Conservation (phyloP, 2,888 invertebrate genomes). For the Eudemis profundana region DNA sequence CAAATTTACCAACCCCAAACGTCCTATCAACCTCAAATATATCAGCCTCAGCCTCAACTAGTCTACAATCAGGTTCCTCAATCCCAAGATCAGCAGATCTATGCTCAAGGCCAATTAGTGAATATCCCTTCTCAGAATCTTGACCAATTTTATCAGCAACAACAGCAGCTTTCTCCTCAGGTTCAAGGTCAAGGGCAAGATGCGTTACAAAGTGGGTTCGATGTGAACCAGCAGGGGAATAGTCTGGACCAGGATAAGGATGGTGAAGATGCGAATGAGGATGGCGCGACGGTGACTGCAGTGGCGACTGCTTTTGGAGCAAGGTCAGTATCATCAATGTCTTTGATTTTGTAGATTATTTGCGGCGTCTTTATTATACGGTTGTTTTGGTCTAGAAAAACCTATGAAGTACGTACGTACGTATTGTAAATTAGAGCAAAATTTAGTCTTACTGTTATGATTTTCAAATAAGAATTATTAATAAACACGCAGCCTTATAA, state of each 20-base stretch:
- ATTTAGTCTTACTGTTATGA: too few relatives aligned
- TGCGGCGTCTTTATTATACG: too few relatives aligned
- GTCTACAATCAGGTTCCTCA: conserved; percentile 49
- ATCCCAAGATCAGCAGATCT: conserved; percentile 48
- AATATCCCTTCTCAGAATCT: conserved; percentile 55
- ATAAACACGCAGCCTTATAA: too few relatives aligned
- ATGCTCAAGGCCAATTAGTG: conserved; percentile 54
- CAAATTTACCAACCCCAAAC: conserved; percentile 24
- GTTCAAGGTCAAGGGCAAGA: conserved; percentile 56
- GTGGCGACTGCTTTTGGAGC: conserved; percentile 78
- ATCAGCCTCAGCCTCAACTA: conserved; percentile 10
- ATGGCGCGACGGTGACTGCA: conserved; percentile 66
- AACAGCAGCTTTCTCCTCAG: conserved; percentile 19
- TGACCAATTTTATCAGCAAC: conserved; percentile 47
- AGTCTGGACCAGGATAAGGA: conserved; percentile 64
- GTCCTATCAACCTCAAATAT: conserved; percentile 19
- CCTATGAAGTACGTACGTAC: too few relatives aligned
- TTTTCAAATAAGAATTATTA: too few relatives aligned
- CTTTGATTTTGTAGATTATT: too few relatives aligned
- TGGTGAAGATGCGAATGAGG: conserved; percentile 57
- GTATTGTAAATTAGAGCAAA: too few relatives aligned
- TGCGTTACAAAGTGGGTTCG: conserved; percentile 71
- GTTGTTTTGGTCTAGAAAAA: too few relatives aligned
- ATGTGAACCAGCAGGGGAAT: conserved; percentile 73
- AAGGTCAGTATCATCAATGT: conserved; percentile 62